Evolutionary conservation across 92 coral and sea anemone species (phyloP).

Genomic region (Zoanthus sansibaricus): DNA sequence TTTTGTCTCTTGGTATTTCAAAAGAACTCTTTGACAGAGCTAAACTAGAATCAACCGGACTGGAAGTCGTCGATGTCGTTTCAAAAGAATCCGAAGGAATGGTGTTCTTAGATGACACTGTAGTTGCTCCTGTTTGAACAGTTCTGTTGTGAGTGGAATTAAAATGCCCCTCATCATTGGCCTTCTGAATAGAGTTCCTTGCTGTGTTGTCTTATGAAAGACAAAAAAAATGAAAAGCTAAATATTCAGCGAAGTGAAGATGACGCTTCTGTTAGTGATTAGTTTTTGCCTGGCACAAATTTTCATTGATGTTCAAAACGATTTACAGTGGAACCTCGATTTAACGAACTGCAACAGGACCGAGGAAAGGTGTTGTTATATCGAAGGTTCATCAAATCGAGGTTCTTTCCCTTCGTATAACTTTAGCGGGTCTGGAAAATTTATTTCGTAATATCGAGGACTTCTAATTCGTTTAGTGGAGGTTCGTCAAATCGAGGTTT

Average conservation of each 20-base stretch:
- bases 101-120: not conserved
- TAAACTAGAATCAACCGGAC: not conserved
- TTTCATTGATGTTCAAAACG: not conserved
- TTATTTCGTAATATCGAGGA: too few relatives aligned
- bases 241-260: not conserved
- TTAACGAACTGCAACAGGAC: too few relatives aligned
- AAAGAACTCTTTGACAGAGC: conserved; percentile 11
- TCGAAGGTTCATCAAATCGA: too few relatives aligned
- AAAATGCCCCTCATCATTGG: not conserved
- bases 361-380: too few relatives aligned
- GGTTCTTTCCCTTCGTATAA: too few relatives aligned
- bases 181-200: conserved; percentile 33
- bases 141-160: not conserved
- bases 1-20: not conserved
- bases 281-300: conserved; percentile 18
- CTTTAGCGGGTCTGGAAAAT: too few relatives aligned
- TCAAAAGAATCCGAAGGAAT: conserved; percentile 1
- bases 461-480: too few relatives aligned
- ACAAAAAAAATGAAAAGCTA: not conserved
- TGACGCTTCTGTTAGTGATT: conserved; percentile 3
- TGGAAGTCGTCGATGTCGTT: not conserved
- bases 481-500: too few relatives aligned
- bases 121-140: conserved; percentile 8
- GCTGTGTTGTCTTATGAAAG: conserved; percentile 31
- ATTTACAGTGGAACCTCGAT: too few relatives aligned